Percentiles rank a stretch among this genome's conserved stretches.
These are phyloP conservation scores for Notocelia uddmanniana DNA, from an alignment of 2,888 invertebrate species.

Conservation along the genomic window DNA sequence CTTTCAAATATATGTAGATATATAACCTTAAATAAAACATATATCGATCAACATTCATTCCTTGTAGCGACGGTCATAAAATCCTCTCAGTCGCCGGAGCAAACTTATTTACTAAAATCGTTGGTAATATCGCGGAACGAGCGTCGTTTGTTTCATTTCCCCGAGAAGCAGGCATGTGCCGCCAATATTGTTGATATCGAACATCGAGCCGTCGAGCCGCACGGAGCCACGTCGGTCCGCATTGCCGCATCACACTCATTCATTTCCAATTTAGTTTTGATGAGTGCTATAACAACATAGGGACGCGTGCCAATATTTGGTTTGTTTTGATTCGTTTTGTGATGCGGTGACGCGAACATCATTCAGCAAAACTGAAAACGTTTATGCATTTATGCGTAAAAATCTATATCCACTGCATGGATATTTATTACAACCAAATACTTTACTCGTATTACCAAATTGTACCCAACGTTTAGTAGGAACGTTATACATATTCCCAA, in stretches of 20 bases:
- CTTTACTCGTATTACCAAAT: neutral
- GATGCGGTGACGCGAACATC: slow-evolving; percentile 12
- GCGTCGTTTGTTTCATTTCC: slow-evolving; percentile 65
- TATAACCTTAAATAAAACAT: slow-evolving; percentile 26
- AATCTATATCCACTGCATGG: neutral
- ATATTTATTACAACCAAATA: neutral
- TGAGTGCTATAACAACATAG: slow-evolving; percentile 74
- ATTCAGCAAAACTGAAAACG: slow-evolving; percentile 9
- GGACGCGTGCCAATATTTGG: slow-evolving; percentile 52
- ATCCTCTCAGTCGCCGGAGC: slow-evolving; percentile 60
- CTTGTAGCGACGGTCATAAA: slow-evolving; percentile 51
- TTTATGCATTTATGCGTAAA: neutral
- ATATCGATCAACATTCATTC: slow-evolving; percentile 30
- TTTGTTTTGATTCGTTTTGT: slow-evolving; percentile 49
- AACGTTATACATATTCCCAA: neutral
- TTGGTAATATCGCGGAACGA: slow-evolving; percentile 66
- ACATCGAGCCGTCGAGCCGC: slow-evolving; percentile 25
- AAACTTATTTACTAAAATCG: slow-evolving; percentile 52
- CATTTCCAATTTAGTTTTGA: slow-evolving; percentile 77
- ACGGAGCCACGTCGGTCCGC: slow-evolving; percentile 46
- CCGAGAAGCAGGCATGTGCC: slow-evolving; percentile 47
- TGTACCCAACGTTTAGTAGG: neutral
- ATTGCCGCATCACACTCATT: slow-evolving; percentile 64
- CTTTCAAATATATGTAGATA: neutral
- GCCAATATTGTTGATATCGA: slow-evolving; percentile 63